A percentile compares a stretch with the other conserved stretches of the same genome.
phyloP scores from a whole-genome alignment of 2,797 vertebrate species.

The Lates japonicus region DNA sequence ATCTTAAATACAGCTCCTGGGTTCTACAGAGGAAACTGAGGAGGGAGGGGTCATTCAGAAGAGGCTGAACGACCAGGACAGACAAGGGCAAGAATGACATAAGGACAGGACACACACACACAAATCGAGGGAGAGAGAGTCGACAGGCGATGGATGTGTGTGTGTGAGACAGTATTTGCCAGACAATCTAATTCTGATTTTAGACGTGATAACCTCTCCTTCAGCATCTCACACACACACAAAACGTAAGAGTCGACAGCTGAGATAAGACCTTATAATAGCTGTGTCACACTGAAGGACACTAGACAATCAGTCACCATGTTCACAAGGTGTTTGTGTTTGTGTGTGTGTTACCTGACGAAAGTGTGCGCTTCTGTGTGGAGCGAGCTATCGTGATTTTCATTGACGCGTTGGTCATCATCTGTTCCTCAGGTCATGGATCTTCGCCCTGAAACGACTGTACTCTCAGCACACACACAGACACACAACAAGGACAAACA shows the following conservation, averaged over 20 bases:
- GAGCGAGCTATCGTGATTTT: too few species aligned
- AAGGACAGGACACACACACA: conserved; percentile 18
- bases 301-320: conserved; percentile 54
- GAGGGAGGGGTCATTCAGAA: conserved; percentile 46
- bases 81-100: conserved; percentile 34
- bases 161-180: conserved; percentile 16
- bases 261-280: conserved; percentile 67
- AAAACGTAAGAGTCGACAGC: conserved; percentile 45
- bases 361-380: conserved; percentile 92
- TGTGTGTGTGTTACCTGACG: conserved; percentile 71
- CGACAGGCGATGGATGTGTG: conserved; percentile 38
- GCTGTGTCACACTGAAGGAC: conserved; percentile 55
- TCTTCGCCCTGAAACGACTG: conserved; percentile 96
- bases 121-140: background rate
- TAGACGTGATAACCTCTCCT: conserved; percentile 56
- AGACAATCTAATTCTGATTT: conserved; percentile 58
- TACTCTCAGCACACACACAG: conserved; percentile 87
- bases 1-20: conserved; percentile 19
- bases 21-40: conserved; percentile 20
- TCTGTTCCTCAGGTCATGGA: conserved; percentile 96
- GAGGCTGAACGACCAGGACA: conserved; percentile 29
- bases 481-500: conserved; percentile 39
- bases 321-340: too few species aligned
- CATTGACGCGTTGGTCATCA: conserved; percentile 98
- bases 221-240: conserved; percentile 35